Evolutionary conservation across 1,140 invertebrate species (phyloP).

Genomic region (Drosophila subpulchrella): DNA sequence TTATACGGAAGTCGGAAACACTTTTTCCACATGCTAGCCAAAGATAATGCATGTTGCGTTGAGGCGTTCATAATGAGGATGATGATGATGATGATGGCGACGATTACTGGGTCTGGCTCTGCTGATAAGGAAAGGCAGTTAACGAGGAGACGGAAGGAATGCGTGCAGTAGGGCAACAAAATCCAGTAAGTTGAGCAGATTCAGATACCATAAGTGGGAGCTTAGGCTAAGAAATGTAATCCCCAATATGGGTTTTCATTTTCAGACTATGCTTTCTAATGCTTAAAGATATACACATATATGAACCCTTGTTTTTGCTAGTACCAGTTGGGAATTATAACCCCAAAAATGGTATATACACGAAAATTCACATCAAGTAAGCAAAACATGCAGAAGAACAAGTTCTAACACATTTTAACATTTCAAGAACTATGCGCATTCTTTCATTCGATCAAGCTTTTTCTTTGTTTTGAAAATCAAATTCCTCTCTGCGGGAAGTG

Average conservation of each 20-base stretch:
- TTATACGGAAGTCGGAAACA: conserved; percentile 69
- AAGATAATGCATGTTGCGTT: conserved; percentile 48
- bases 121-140: not conserved
- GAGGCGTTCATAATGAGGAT: conserved; percentile 21
- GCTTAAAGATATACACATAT: not conserved
- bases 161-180: not conserved
- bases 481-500: not conserved
- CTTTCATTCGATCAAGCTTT: too few relatives aligned
- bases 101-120: not conserved
- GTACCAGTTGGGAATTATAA: too few relatives aligned
- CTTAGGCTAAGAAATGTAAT: not conserved
- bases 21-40: conserved; percentile 44
- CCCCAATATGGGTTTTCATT: not conserved
- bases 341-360: too few relatives aligned
- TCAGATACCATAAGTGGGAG: not conserved
- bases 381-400: too few relatives aligned
- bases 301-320: too few relatives aligned
- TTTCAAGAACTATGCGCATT: too few relatives aligned
- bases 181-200: not conserved
- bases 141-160: not conserved
- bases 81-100: conserved; percentile 24
- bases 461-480: not conserved
- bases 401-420: too few relatives aligned
- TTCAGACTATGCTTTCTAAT: not conserved
- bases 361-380: too few relatives aligned